Base-by-base conservation (phyloP, 2,113 vertebrate genomes). In the Corapipo altera region DNA sequence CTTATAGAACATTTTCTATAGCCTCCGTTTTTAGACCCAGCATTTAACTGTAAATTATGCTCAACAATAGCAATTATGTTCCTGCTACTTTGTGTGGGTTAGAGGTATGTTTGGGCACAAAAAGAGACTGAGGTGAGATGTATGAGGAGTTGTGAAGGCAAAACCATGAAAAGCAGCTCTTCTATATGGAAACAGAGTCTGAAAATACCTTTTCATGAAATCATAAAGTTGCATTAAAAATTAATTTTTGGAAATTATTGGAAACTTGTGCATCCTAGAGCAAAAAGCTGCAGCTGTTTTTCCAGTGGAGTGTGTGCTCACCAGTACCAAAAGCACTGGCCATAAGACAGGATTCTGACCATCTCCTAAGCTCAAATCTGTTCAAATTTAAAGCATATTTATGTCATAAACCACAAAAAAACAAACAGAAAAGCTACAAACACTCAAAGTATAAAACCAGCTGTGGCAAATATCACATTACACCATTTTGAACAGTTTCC, bases 51-150 rank as follows among this genome's bases (percentile, higher is more conserved):
- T 77, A 89, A 86, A 73, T 75, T 28, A 91, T 13, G 37, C 23
- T 17, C 67, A 89, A 95, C 49, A 88, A 93, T 67, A 90, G 81
- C 91, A 94, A 43, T 51, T 22, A 78, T 8, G 2, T 41, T 94
- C 59, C 35, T n/a, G 39, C 81, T 78, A 26, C 19, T 94, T 87
- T 84, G 46, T 39, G 65, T 37, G 57, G 84, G 69, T 67, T 86
- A 39, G 71, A 91, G n/a, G 69, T 64, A 35, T 23, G 27, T 62
- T 73, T 86, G 58, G 69, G 66, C 72, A 94, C 43, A 84, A 96
- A 89, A 81, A 14, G 23, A 91, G 72, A 64, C 84, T 14, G 21
- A 67, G 48, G 41, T 1, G 32, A 92, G 77, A 89, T 44, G 39
- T 32, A 33, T 30, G 59, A 52, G 44, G 55, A 78, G 27, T 1